Base-by-base conservation (phyloP, 2,113 vertebrate species). In the Spea multiplicata region DNA sequence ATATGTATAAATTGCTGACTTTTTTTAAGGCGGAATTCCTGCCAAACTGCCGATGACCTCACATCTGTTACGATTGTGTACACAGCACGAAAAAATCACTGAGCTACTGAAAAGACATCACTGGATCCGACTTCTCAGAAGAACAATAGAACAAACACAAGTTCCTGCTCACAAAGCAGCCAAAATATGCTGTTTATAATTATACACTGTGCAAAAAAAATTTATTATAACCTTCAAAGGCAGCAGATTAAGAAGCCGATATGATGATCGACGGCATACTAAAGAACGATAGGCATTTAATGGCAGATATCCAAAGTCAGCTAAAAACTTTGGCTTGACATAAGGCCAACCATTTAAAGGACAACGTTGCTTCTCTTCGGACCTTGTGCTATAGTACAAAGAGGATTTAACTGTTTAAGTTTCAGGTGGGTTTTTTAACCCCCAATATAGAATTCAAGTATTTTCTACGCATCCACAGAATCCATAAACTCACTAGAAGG, bases 241-340 rank as follows among this genome's bases (percentile, higher is more conserved):
- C 78, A 80, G 50, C 14, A 71, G 78, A 73, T 80, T 80, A 80
- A 55, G 71, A 80, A 74, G 68, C 49, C 68, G 45, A 45, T 44
- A 6, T 12, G 64, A 74, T 74, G 78, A 80, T 80, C 59, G 78
- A 80, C 74, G 73, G 68, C 71, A 80, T 46, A 44, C 52, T 57
- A 47, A 80, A 74, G 78, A 74, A 73, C 66, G 71, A 80, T 46
- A 80, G 78, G 73, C 65, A 46, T 68, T n/a, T 68, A 68, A 74
- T 67, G 71, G 78, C 71, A 50, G 64, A 16, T 44, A 30, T 68
- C 78, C 78, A 80, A 80, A 74, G 12, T 52, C 12, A 46, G 68
- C 45, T 12, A 66, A 52, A 66, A 61, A 44, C 61, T 48, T 66
- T 65, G 76, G 70, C 70, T 48, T 10, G 12, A 67, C 75, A 49